These are phyloP conservation scores for Drosophila macrothrix DNA, from an alignment of 2,888 invertebrate species.

Conservation along the genomic window DNA sequence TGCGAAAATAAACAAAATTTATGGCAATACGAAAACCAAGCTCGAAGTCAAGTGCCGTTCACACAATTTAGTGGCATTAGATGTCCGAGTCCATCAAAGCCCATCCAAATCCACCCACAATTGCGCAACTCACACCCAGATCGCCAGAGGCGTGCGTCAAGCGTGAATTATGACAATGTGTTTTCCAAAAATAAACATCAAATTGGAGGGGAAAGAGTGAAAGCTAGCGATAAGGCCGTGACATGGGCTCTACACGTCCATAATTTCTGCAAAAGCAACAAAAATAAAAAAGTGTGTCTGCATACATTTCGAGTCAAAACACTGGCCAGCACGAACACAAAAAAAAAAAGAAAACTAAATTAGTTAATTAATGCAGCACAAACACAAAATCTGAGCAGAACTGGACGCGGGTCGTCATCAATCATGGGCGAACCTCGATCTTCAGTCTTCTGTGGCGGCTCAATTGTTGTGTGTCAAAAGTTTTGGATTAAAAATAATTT, in stretches of 20 bases:
- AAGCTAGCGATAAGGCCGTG: constrained; percentile 69
- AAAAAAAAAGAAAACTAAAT: constrained; percentile 57
- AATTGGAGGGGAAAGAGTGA: constrained; percentile 58
- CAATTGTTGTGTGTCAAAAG: constrained; percentile 63
- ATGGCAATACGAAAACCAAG: constrained; percentile 23
- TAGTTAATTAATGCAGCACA: constrained; percentile 78
- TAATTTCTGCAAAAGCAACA: constrained; percentile 60
- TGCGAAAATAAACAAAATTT: constrained; percentile 46
- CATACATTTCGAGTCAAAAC: constrained; percentile 59
- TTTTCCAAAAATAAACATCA: constrained; percentile 22
- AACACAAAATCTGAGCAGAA: constrained; percentile 37
- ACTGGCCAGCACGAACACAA: constrained; percentile 51
- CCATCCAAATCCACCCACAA: constrained; percentile 61
- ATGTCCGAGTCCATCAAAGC: constrained; percentile 73
- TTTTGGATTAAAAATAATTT: constrained; percentile 40
- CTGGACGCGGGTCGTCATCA: constrained; percentile 70
- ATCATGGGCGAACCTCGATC: constrained; percentile 53
- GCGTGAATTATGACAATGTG: constrained; percentile 74
- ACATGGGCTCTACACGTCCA: constrained; percentile 59
- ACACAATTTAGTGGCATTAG: constrained; percentile 47
- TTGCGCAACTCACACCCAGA: constrained; percentile 19
- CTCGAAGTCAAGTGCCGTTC: constrained; percentile 14
- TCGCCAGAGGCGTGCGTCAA: constrained; percentile 37
- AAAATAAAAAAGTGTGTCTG: constrained; percentile 50
- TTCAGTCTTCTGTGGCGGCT: constrained; percentile 31